These are phyloP conservation scores for Andrena praecox DNA, from an alignment of 2,888 invertebrate genomes.

Conservation along the genomic window DNA sequence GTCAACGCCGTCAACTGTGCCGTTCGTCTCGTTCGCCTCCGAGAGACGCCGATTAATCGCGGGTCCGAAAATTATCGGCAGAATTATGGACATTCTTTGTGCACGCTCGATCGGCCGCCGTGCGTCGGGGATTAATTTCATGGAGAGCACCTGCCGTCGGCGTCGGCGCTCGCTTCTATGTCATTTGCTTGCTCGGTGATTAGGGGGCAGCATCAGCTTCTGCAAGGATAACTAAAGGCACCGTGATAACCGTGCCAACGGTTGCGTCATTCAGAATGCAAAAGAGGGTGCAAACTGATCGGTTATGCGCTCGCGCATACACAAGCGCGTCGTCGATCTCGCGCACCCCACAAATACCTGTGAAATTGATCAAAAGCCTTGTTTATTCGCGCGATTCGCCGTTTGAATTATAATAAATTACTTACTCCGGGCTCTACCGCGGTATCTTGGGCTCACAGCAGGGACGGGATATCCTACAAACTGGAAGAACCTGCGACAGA, in stretches of 20 bases:
- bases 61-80: conserved; percentile 23
- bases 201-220: conserved; percentile 17
- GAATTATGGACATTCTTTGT: conserved; percentile 21
- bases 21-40: conserved; percentile 29
- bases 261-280: conserved; percentile 4
- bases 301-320: too few relatives aligned
- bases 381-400: too few relatives aligned
- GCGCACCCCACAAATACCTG: too few relatives aligned
- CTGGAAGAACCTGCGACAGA: neutral
- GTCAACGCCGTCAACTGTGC: conserved; percentile 39
- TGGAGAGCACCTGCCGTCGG: conserved; percentile 42
- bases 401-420: too few relatives aligned
- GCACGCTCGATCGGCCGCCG: neutral
- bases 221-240: conserved; percentile 20
- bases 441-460: neutral
- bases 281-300: conserved; percentile 5
- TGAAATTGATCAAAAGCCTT: too few relatives aligned
- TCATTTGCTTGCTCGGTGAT: conserved; percentile 41
- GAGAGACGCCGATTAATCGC: neutral
- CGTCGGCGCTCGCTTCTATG: conserved; percentile 29
- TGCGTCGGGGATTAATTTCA: conserved; percentile 30
- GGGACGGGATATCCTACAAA: neutral
- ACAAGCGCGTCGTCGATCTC: too few relatives aligned
- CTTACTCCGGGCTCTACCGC: too few relatives aligned
- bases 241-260: conserved; percentile 3